Percentiles rank a stretch among this genome's conserved stretches.
Conservation (phyloP, 2,113 vertebrate species). For the Ophiodon elongatus region DNA sequence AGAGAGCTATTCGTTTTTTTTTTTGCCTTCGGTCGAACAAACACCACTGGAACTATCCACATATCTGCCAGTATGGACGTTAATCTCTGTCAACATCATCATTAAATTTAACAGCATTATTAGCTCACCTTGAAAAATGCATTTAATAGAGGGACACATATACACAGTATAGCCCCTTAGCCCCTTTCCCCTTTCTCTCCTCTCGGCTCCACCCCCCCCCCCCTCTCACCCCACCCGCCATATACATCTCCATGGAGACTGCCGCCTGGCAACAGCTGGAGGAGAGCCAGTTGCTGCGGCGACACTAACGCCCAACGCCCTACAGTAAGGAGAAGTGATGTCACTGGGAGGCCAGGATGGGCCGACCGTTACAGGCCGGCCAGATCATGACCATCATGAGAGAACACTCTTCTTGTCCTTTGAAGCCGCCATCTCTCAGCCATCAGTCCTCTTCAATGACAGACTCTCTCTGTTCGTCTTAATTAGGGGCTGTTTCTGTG, state of each 20-base stretch:
- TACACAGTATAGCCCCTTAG: constrained; percentile 14
- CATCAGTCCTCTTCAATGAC: constrained; percentile 53
- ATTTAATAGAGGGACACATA: constrained; percentile 4
- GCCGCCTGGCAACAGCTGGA: constrained; percentile 88
- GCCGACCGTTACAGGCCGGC: constrained; percentile 46
- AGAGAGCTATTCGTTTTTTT: constrained; percentile 21
- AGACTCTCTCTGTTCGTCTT: constrained; percentile 68
- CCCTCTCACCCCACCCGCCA: constrained; percentile 41
- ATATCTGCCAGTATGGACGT: constrained; percentile 36
- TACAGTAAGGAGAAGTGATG: constrained; percentile 64
- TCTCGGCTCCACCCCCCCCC: constrained; percentile 53
- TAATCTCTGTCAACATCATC: constrained; percentile 49
- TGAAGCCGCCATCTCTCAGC: constrained; percentile 62
- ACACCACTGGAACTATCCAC: constrained; percentile 37
- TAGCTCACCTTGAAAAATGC: constrained; percentile 53
- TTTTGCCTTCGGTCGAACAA: background rate
- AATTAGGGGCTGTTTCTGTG: constrained; percentile 68
- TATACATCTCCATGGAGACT: constrained; percentile 87
- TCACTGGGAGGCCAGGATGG: constrained; percentile 64
- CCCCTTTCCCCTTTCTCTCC: constrained; percentile 36
- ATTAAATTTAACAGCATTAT: constrained; percentile 55
- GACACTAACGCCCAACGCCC: constrained; percentile 66
- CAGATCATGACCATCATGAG: constrained; percentile 48
- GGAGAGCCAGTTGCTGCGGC: constrained; percentile 77
- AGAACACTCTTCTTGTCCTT: constrained; percentile 59